Evolutionary conservation across 2,888 invertebrate species (phyloP).

Genomic region (Molorchus minor): DNA sequence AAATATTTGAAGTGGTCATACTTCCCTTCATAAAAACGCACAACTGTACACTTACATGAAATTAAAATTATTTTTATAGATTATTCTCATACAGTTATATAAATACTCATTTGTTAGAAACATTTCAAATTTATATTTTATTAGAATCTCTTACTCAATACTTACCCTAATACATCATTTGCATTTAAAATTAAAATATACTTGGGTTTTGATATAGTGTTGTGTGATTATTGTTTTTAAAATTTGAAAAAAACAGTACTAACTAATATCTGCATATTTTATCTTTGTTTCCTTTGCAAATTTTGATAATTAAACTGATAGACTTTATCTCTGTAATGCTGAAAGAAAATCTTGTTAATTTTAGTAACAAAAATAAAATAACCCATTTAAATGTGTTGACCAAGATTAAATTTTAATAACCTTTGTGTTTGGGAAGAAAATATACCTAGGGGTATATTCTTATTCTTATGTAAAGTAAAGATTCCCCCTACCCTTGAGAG

Average conservation of each 20-base stretch:
- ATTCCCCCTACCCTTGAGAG: no score
- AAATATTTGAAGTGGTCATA: slow-evolving; percentile 14
- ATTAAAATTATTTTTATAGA: slow-evolving; percentile 10
- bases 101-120: not conserved
- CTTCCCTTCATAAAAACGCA: slow-evolving; percentile 16
- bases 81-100: not conserved
- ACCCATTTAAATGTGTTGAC: no score
- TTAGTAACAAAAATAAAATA: no score
- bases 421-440: no score
- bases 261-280: not conserved
- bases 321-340: no score
- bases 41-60: slow-evolving; percentile 24
- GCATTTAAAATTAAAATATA: not conserved
- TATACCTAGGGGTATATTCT: no score
- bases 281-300: no score
- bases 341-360: no score
- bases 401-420: no score
- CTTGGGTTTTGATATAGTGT: not conserved
- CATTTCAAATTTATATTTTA: not conserved
- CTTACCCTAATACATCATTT: not conserved
- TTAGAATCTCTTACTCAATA: not conserved
- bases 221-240: not conserved
- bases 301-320: no score
- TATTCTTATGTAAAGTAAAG: no score
- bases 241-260: not conserved